Conservation (phyloP, 2,113 vertebrate genomes). For the Agelaius phoeniceus region DNA sequence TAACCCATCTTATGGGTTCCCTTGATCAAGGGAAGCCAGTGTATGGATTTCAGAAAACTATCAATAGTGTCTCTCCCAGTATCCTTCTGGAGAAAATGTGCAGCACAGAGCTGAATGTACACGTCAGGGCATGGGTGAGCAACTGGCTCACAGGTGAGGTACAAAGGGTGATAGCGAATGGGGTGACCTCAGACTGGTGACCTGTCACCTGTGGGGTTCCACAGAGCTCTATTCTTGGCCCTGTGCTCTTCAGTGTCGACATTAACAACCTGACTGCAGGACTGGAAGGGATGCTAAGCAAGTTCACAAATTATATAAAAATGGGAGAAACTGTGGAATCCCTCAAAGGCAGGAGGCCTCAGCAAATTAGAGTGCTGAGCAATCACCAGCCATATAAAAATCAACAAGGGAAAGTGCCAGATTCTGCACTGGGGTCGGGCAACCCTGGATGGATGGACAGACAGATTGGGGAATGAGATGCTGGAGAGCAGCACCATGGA, state of each 20-base stretch:
- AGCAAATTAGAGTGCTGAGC: neutral
- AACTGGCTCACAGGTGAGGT: rapidly evolving
- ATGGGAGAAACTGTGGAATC: neutral
- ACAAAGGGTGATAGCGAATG: neutral
- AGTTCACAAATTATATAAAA: neutral
- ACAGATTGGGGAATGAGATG: rapidly evolving
- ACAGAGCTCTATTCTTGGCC: too few relatives aligned
- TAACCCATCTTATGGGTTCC: neutral
- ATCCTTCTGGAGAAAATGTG: neutral
- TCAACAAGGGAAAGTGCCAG: rapidly evolving
- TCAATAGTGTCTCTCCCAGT: rapidly evolving
- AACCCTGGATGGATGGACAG: neutral
- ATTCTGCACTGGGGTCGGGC: neutral
- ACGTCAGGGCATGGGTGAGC: neutral
- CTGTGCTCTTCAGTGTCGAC: neutral
- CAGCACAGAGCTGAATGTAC: neutral
- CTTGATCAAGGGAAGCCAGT: neutral
- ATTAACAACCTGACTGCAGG: too few relatives aligned
- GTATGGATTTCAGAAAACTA: neutral
- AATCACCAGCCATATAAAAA: neutral
- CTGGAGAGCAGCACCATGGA: neutral
- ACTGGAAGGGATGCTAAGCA: neutral
- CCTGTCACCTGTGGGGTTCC: neutral
- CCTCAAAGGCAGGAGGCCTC: neutral
- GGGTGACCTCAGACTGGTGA: neutral